Percentiles rank a stretch among this genome's conserved stretches.
These are phyloP conservation scores for Emydura subglobosa DNA, from an alignment of 2,113 vertebrate genomes.

Conservation along the genomic window DNA sequence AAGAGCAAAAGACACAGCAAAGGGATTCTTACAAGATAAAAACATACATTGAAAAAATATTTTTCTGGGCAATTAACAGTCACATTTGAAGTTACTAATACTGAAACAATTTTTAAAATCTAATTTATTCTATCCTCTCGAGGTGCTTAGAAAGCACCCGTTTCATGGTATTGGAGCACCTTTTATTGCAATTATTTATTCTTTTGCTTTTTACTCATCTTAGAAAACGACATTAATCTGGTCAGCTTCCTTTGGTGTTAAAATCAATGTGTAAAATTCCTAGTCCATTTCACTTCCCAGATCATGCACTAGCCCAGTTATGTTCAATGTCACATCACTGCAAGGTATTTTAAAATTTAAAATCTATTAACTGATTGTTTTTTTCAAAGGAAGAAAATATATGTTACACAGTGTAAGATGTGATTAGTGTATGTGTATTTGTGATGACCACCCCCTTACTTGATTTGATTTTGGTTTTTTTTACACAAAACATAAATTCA, in stretches of 20 bases:
- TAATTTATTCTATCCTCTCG: neutral
- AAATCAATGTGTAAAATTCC: neutral
- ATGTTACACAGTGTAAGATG: neutral
- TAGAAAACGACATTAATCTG: neutral
- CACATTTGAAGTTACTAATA: neutral
- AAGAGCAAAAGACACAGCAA: neutral
- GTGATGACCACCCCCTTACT: neutral
- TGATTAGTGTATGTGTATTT: neutral
- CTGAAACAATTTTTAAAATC: neutral
- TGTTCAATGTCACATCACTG: constrained; percentile 14
- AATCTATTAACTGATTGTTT: constrained; percentile 17
- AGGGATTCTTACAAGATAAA: neutral
- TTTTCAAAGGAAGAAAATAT: constrained; percentile 22
- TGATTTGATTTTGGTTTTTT: neutral
- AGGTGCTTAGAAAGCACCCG: neutral
- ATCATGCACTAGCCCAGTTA: neutral
- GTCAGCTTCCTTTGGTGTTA: neutral
- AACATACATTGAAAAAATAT: neutral
- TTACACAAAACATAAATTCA: neutral
- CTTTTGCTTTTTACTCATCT: constrained; percentile 2
- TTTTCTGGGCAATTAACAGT: neutral
- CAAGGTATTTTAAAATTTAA: constrained; percentile 7
- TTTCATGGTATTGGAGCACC: neutral
- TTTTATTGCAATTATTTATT: neutral
- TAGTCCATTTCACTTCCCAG: neutral